Evolutionary conservation across 2,113 vertebrate genomes (phyloP).

Genomic region (Seriola rivoliana): DNA sequence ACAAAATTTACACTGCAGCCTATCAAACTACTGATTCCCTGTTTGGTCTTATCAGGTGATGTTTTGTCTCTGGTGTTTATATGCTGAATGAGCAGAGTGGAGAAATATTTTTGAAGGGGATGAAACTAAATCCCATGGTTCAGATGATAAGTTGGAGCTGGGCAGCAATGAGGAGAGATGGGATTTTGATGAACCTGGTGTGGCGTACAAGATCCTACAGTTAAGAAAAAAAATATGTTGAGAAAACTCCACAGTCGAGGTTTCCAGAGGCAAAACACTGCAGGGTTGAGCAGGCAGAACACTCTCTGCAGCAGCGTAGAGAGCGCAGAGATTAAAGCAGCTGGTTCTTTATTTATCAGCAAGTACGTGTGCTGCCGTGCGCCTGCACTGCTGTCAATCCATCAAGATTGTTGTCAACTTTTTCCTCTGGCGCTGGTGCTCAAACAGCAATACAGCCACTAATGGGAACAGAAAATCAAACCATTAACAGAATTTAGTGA

Average conservation of each 20-base stretch:
- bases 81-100: constrained; percentile 19
- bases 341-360: constrained; percentile 60
- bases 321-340: constrained; percentile 52
- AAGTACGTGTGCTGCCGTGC: constrained; percentile 17
- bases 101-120: constrained; percentile 13
- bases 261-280: constrained; percentile 48
- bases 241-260: not conserved
- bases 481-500: constrained; percentile 41
- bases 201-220: constrained; percentile 19
- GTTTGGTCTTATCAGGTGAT: constrained; percentile 39
- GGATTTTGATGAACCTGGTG: constrained; percentile 17
- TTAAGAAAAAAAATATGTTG: not conserved
- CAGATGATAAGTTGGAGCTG: not conserved
- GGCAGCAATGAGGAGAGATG: not conserved
- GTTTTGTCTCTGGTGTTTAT: constrained; percentile 49
- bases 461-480: constrained; percentile 57
- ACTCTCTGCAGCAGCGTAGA: constrained; percentile 18
- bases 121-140: not conserved
- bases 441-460: constrained; percentile 29
- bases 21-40: constrained; percentile 5
- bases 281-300: constrained; percentile 9
- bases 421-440: constrained; percentile 38
- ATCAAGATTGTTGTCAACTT: constrained; percentile 53
- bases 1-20: constrained; percentile 15
- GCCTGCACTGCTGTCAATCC: constrained; percentile 50